Evolutionary conservation across 23 tunicate species (phyloP).

Genomic region (Phallusia fumigata): DNA sequence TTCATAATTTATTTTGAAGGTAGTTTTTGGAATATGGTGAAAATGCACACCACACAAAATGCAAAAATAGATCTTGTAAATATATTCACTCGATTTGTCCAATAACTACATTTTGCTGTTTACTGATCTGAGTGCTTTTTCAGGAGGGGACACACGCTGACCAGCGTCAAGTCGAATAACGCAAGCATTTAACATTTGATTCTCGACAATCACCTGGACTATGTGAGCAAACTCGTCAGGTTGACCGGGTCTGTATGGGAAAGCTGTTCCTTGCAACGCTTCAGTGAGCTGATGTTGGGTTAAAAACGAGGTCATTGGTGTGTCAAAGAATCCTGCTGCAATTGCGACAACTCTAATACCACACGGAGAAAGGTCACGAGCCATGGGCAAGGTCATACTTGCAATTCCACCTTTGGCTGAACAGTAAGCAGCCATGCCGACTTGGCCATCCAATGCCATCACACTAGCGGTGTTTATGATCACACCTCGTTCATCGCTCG

Average conservation of each 20-base stretch:
- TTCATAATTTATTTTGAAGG: too few species aligned
- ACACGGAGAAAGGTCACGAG: slow-evolving; percentile 49
- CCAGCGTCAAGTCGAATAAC: slow-evolving; percentile 55
- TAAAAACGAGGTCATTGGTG: slow-evolving; percentile 41
- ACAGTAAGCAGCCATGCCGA: slow-evolving; percentile 57
- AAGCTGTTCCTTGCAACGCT: slow-evolving; percentile 34
- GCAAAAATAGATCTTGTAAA: too few species aligned
- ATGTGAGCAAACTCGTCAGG: slow-evolving; percentile 63
- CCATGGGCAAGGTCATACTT: slow-evolving; percentile 58
- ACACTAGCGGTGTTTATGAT: slow-evolving; percentile 66
- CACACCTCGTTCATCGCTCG: slow-evolving; percentile 35
- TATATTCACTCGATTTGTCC: too few species aligned
- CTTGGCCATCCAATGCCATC: slow-evolving; percentile 69
- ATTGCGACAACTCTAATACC: slow-evolving; percentile 64
- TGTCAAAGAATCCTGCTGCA: slow-evolving; percentile 59
- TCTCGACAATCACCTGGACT: slow-evolving; percentile 37
- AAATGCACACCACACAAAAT: too few species aligned
- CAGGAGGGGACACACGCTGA: slow-evolving; percentile 22
- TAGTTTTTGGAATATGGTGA: too few species aligned
- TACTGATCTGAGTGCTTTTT: too few species aligned
- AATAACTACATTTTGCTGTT: neutral
- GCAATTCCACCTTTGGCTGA: slow-evolving; percentile 64
- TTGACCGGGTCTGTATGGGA: slow-evolving; percentile 61
- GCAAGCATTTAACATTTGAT: slow-evolving; percentile 79
- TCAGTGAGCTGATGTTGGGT: neutral